These are phyloP conservation scores for Azemiops feae DNA, from an alignment of 2,113 vertebrate genomes.

Conservation along the genomic window DNA sequence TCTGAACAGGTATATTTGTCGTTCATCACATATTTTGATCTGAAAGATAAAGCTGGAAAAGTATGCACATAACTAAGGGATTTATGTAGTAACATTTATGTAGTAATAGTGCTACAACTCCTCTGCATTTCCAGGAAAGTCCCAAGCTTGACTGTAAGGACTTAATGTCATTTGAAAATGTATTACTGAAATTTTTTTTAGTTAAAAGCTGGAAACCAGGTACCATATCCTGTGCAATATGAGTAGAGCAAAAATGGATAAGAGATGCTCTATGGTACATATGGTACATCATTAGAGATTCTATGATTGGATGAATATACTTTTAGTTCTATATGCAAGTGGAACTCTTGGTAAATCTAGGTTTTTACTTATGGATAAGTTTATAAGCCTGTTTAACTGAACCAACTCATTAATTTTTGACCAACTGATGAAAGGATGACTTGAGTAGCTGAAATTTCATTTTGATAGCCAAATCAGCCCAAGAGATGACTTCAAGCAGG, in stretches of 20 bases:
- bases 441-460: background rate
- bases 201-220: constrained; percentile 33
- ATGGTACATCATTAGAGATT: background rate
- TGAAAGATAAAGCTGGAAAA: constrained; percentile 37
- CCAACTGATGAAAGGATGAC: background rate
- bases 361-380: background rate
- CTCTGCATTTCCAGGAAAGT: constrained; percentile 26
- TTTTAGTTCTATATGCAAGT: background rate
- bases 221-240: background rate
- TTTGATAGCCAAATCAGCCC: background rate
- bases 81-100: constrained; percentile 28
- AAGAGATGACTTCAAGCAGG: background rate
- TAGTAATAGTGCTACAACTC: constrained; percentile 39
- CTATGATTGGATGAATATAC: background rate
- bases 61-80: constrained; percentile 22
- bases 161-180: background rate
- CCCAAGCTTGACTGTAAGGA: background rate
- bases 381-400: background rate
- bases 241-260: background rate
- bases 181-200: background rate
- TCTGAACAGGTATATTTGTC: constrained; percentile 22
- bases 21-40: constrained; percentile 36
- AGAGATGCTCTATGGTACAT: background rate
- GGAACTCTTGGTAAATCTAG: background rate
- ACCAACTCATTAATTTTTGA: background rate